Evolutionary conservation across 2,888 invertebrate genomes (phyloP), one percentile per base, ranked within the genome.

Genomic region (Mactromeris polynyma): DNA sequence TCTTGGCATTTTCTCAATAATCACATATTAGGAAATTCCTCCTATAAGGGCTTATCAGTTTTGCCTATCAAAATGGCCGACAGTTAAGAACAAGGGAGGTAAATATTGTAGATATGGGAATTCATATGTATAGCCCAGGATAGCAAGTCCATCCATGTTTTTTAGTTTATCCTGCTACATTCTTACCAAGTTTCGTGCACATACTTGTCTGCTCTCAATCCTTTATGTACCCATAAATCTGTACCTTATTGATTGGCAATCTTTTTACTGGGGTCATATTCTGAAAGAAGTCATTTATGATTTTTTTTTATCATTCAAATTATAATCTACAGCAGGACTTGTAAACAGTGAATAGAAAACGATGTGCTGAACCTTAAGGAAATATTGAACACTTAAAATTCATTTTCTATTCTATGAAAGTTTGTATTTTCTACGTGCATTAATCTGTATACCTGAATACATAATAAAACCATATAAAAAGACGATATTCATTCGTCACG

Each of bases 391-490:
- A 26, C 58, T 58, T 64, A 26, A 26, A 64, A 73, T 73, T 36
- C 36, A 36, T 73, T 73, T 73, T 73, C 33, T 73, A 73, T 73
- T 73, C 58, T 58, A n/a, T 58, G n/a, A 73, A 73, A 73, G 36
- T 64, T 64, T 73, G 73, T 73, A 33, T 73, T 26, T 36, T 36
- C 14, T 33, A 73, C 73, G 14, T 73, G 73, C 36, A 26, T 73
- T 73, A 36, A 73, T 33, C 36, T 73, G 31, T 26, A 73, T 14
- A 26, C 2, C 19, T 73, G 31, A 36, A 73, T 73, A 36, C 33
- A 33, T 73, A 33, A 73, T 73, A 73, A 73, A 73, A 36, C 36
- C 36, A 33, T 73, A 36, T 36, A 73, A 73, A 69, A 73, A 19
- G 73, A 73, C 17, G 17, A 17, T 36, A 73, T 73, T 73, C 73